Base-by-base conservation (phyloP, 2,888 invertebrate genomes). In the Eremobia ochroleuca region DNA sequence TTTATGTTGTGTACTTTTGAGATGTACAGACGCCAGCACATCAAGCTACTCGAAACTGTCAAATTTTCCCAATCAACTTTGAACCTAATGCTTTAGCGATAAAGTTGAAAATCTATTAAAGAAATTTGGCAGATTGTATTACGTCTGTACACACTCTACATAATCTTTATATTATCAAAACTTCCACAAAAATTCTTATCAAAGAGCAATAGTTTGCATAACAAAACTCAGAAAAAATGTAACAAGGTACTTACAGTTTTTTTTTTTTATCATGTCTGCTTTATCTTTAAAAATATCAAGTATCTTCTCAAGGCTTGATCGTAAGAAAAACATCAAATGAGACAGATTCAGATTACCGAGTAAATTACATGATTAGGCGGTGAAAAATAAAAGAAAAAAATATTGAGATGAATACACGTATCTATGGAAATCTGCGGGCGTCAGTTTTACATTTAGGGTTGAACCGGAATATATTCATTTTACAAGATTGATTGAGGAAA, bases 361-460 rank as follows among this genome's bases (percentile, higher is more conserved):
- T n/a, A 79, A 79, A 84, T 75, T 52, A 72, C 65, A n/a, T 52
- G 68, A 84, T 82, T 75, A 72, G 15, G 40, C 13, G 25, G 2
- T n/a, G 80, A 46, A 80, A 79, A 73, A 61, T 59, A 72, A 68
- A 64, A 66, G 59, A 68, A 58, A 70, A 79, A 49, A 59, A 64
- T n/a, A 71, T 58, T 28, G 49, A 34, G 43, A 34, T 8, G 15
- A 21, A n/a, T 40, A 21, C 43, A 37, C 58, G 58, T 64, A n/a
- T 69, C 49, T 71, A 70, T 52, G 62, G 25, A n/a, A 58, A 67
- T 46, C 28, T 43, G 43, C 0, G 65, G 25, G 3, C 34, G 49
- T 31, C 46, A 40, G 18, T 77, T 72, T 72, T 40, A 31, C 68
- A 65, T 72, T 40, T 66, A 79, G 46, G 80, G 68, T n/a, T 40